phyloP scores from a whole-genome alignment of 2,113 vertebrate species.

The Zosterops pallidus region DNA sequence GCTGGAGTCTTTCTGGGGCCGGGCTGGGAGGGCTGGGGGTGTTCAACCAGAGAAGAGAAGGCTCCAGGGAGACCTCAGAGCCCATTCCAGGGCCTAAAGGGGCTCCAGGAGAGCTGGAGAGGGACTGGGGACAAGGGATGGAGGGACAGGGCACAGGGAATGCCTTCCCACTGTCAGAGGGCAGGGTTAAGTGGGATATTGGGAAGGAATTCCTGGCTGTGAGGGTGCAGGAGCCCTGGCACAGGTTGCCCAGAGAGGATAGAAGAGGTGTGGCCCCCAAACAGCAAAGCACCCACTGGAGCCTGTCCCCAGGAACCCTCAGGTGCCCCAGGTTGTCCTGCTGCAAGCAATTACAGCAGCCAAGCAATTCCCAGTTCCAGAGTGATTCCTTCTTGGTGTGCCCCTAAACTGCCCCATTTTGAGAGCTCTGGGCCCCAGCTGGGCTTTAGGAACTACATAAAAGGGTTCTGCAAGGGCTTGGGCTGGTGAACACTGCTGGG shows the following conservation, averaged over 20 bases:
- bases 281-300: rapidly evolving
- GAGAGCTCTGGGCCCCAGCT: neutral
- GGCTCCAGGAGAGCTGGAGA: neutral
- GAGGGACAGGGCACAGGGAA: neutral
- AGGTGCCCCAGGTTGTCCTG: neutral
- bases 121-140: neutral
- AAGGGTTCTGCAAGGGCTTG: neutral
- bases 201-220: neutral
- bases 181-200: rapidly evolving
- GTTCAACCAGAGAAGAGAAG: neutral
- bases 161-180: neutral
- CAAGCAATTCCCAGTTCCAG: rapidly evolving
- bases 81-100: rapidly evolving
- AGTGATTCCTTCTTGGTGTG: neutral
- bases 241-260: neutral
- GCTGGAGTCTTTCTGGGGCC: neutral
- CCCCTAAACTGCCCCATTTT: neutral
- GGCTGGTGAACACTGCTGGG: rapidly evolving
- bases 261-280: no score
- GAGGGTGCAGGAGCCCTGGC: rapidly evolving
- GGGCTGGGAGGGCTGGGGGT: neutral
- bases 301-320: neutral
- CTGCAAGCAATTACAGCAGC: neutral
- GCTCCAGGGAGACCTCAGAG: rapidly evolving
- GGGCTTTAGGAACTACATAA: neutral